Evolutionary conservation across 2,797 vertebrate genomes (phyloP), one percentile per base, ranked within the genome.

Genomic region (Hirundo rustica): DNA sequence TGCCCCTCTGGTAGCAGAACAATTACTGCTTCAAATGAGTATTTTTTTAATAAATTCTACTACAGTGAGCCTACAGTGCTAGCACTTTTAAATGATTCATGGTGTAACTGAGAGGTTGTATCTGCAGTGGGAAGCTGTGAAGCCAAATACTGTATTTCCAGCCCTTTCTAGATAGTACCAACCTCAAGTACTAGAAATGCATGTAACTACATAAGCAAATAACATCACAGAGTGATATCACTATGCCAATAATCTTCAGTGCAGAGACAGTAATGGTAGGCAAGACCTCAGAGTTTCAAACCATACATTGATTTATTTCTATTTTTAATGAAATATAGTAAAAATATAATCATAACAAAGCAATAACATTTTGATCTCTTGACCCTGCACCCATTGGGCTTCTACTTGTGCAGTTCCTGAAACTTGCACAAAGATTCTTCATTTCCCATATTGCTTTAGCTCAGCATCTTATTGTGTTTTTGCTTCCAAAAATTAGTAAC

Each of bases 21-120:
- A 96, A 97, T 97, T 96, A 89, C 92, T 88, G 50, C 66, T 95
- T 90, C 48, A 87, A 92, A 96, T 95, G 78, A 94, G 23, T 50
- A 13, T 96, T 36, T 94, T 97, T 96, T 93, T 96, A 96, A 96
- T 95, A 94, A 96, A 96, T 95, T 70, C n/a, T 88, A 8, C 68
- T 57, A 11, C 32, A 83, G 66, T 83, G 78, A 72, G 48, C 50
- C 67, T 90, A 74, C 47, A 90, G 1, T 80, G 53, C 42, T 93
- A 74, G 72, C 34, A 64, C 25, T 88, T 95, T 54, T 84, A 79
- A 93, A 87, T 94, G 81, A 94, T 80, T 94, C 66, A 45, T 94
- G 54, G 20, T 53, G 13, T 93, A 94, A 66, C 53, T 67, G 77
- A 67, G 72, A 94, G 91, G 64, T 83, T 83, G 8, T 47, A 70